Base-by-base conservation (phyloP, 1,140 invertebrate genomes). In the Trichoplusia ni region DNA sequence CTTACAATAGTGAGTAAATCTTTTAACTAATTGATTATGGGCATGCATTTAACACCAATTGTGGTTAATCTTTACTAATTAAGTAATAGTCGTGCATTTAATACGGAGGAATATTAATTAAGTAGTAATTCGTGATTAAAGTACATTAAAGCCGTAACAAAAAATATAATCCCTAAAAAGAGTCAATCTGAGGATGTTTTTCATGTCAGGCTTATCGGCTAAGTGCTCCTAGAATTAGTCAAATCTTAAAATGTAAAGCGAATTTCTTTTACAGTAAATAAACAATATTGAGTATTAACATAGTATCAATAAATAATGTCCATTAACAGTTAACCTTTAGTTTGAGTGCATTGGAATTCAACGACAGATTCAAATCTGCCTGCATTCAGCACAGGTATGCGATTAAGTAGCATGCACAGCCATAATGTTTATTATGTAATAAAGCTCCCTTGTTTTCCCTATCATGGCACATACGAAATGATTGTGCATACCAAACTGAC, bases 401-500 rank as follows among this genome's bases (percentile, higher is more conserved):
- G 35, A 29, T 33, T 29, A 35, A 51, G 35, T 35, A 19, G 11
- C 47, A 51, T 21, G 47, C 18, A 27, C 11, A 49, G 14, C 18
- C 46, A 19, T 33, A 51, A 35, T 29, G 25, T 51, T 51, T 51
- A 51, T 21, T 35, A 51, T 51, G 47, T 33, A 35, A 51, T 51
- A 51, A 49, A 49, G 46, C 46, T 51, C 31, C 21, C 47, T 51
- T 35, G 47, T 51, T 51, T 51, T 51, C 47, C 47, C 47, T 51
- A 35, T 35, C 14, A 51, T 35, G 6, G 4, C n/a, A 35, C 47
- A 51, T 35, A 33, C 13, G 38, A 64, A 67, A 64, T 71, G 66
- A 76, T 78, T 78, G 77, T 75, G 75, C 72, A 82, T 79, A 72
- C 76, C 75, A 69, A 77, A 81, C 82, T 84, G 81, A 87, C 82